Evolutionary conservation across 1,140 invertebrate genomes (phyloP), one percentile per base, ranked within the genome.

Genomic region (Magallana ariakensis): DNA sequence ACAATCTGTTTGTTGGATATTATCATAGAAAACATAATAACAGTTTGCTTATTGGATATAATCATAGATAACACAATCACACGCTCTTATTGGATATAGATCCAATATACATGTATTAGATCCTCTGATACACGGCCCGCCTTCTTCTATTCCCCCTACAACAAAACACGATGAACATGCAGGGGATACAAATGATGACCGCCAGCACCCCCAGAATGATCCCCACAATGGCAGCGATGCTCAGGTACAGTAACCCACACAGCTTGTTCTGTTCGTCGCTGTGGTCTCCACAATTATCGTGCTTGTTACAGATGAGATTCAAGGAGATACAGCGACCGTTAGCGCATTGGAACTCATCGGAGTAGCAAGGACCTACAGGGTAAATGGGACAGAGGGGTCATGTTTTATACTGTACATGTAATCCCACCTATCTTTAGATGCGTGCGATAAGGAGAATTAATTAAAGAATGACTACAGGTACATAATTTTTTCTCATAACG

Each of bases 201-300:
- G 58, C 13, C 46, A 85, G 16, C 6, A 83, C 80, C 1, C 84
- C 86, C 9, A 89, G 19, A 56, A 83, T 75, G 70, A 89, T 87
- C 19, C 86, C 86, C 54, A 85, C 86, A 60, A 87, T 85, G 13
- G 84, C 84, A 11, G 75, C 84, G 11, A 75, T 60, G 16, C 66
- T 80, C n/a, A 89, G 83, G 7, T 55, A 15, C 0, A 82, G 11
- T 16, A 33, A 13, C 15, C 11, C 80, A 62, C 85, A 86, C 3
- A 53, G 46, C 0, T 16, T 8, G 22, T 66, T n/a, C 10, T 4
- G 15, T 53, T 86, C 86, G 55, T 87, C 86, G 16, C 58, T 75
- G 53, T 84, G 26, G 60, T 87, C 86, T 8, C 82, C 86, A 55
- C 86, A 87, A 60, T 87, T 81, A 22, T 87, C 80, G 58, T 26